These are phyloP conservation scores for Ceratosolen fusciceps DNA, from an alignment of 1,140 invertebrate species.

Conservation along the genomic window DNA sequence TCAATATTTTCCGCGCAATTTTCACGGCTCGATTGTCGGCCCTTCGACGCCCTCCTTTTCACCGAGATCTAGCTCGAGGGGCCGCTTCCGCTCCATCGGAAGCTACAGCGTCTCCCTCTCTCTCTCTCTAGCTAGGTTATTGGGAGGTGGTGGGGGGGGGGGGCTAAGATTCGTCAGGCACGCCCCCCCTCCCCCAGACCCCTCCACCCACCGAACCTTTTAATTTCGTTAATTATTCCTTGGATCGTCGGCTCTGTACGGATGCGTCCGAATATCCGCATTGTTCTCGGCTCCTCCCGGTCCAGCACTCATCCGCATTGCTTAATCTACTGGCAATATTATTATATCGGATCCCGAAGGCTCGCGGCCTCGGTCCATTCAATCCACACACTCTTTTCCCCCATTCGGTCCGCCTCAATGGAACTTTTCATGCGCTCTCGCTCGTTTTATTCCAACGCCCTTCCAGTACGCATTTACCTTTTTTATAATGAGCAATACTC, in stretches of 20 bases:
- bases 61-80: background rate
- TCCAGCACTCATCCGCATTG: background rate
- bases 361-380: background rate
- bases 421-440: background rate
- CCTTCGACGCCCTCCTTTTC: background rate
- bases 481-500: no score
- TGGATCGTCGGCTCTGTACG: no score
- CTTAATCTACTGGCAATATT: background rate
- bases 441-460: background rate
- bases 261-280: background rate
- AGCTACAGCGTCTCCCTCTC: background rate
- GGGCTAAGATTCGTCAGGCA: no score
- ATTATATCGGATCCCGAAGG: background rate
- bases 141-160: no score
- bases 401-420: background rate
- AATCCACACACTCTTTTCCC: background rate
- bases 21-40: background rate
- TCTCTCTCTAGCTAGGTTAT: background rate
- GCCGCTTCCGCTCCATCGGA: background rate
- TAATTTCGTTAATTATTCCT: no score
- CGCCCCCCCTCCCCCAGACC: no score
- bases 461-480: no score
- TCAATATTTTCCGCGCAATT: constrained; percentile 26
- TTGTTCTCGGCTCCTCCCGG: no score
- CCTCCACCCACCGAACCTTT: no score